Evolutionary conservation across 2,797 vertebrate species (phyloP).

Genomic region (Poecile montanus): DNA sequence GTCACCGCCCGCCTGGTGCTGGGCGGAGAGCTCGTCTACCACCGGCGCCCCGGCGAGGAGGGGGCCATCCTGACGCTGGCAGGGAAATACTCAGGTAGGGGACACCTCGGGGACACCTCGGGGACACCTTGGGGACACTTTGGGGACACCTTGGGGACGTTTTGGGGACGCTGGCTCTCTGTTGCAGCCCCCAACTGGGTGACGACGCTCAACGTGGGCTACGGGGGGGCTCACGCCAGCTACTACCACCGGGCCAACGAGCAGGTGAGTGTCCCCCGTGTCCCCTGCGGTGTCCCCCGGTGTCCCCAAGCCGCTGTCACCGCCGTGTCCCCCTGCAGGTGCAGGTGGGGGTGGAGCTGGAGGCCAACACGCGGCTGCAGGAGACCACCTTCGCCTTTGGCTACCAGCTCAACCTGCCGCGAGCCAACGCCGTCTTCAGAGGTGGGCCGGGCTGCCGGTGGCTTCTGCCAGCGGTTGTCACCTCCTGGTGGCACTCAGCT

Average conservation of each 20-base stretch:
- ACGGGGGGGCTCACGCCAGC: conserved; percentile 93
- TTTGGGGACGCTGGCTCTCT: neutral
- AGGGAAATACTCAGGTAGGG: conserved; percentile 90
- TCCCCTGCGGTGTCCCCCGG: neutral
- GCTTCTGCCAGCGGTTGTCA: accelerated
- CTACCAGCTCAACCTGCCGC: conserved; percentile 91
- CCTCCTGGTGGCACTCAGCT: accelerated
- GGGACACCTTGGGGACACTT: neutral
- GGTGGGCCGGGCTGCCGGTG: conserved; percentile 64
- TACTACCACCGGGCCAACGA: conserved; percentile 95
- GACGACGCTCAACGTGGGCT: conserved; percentile 90
- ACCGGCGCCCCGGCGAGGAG: conserved; percentile 90
- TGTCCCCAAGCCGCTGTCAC: accelerated
- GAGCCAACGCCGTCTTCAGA: conserved; percentile 91
- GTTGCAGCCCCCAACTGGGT: conserved; percentile 89
- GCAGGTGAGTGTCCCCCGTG: conserved; percentile 73
- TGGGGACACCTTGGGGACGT: neutral
- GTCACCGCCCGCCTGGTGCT: conserved; percentile 89
- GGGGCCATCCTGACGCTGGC: conserved; percentile 93
- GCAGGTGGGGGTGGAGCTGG: conserved; percentile 95
- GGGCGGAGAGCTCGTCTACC: conserved; percentile 94
- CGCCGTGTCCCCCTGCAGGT: conserved; percentile 75
- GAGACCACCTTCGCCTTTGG: conserved; percentile 96
- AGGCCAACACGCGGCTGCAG: conserved; percentile 93
- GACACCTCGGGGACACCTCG: no score